Base-by-base conservation (phyloP, 2,113 vertebrate genomes). In the Tretioscincus oriximinensis region DNA sequence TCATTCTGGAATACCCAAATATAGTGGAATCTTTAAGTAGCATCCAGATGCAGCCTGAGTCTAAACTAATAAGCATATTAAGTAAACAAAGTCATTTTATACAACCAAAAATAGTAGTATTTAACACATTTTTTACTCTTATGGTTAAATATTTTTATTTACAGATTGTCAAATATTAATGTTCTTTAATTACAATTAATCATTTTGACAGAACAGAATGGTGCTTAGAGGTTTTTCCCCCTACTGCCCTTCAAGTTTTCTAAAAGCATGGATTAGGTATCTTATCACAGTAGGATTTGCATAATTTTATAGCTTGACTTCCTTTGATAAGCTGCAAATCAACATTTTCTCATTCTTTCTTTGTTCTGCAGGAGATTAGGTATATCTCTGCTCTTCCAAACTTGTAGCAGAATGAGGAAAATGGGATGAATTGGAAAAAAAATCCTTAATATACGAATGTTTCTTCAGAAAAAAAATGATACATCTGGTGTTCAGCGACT, bases 241-340 rank as follows among this genome's bases (percentile, higher is more conserved):
- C 65, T 29, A 58, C 54, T 16, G 28, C 65, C n/a, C 65, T 66
- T 31, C n/a, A 66, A 66, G 28, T 58, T 58, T 58, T 58, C 18
- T 1, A 66, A 24, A 78, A 69, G 29, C 60, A 87, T 84, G 78
- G 76, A 71, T 89, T 86, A 85, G 66, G 81, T 88, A 83, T 80
- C 78, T 82, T 88, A 84, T 86, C 58, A 26, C 78, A 84, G 9
- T 0, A 18, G 84, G 12, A 47, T 75, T 86, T 86, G 80, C 74
- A 72, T 76, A 45, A 81, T 81, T 90, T 85, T 87, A n/a, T 9
- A 72, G 22, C 82, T 47, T 26, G 47, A 81, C 3, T 76, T 89
- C 58, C 70, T 87, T 90, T 92, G 77, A 91, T 78, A 74, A 80
- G 73, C 85, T 87, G 81, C 73, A 47, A 69, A 73, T 81, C 85